Evolutionary conservation across 2,797 vertebrate species (phyloP).

Genomic region (Myotis planiceps): DNA sequence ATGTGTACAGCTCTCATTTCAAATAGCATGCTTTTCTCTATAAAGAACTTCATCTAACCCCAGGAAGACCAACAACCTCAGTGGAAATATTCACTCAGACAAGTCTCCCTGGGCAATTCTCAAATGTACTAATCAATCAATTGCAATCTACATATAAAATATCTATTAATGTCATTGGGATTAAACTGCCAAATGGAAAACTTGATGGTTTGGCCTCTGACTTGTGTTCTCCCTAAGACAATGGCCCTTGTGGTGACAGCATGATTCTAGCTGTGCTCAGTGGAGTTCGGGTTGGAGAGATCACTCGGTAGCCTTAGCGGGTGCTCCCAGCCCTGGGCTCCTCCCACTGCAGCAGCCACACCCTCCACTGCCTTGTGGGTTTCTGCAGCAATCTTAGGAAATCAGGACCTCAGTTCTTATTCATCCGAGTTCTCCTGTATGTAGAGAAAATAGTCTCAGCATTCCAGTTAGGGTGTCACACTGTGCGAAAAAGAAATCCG

Average conservation of each 20-base stretch:
- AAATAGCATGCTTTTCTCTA: background rate
- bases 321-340: fast-evolving
- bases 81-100: background rate
- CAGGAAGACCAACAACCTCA: background rate
- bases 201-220: background rate
- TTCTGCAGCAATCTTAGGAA: background rate
- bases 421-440: background rate
- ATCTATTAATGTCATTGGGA: background rate
- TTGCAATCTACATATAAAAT: background rate
- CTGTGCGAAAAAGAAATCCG: background rate
- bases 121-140: background rate
- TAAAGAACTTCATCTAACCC: background rate
- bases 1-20: background rate
- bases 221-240: background rate
- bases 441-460: background rate
- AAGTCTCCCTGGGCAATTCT: background rate
- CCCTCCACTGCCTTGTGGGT: fast-evolving
- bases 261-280: background rate
- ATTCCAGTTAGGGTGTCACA: background rate
- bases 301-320: fast-evolving
- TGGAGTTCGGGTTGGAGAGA: too few species aligned
- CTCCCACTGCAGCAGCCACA: fast-evolving
- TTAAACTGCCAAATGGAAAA: background rate
- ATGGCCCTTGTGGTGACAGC: background rate
- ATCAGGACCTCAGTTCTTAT: background rate